Conservation (phyloP, 1,140 invertebrate genomes). For the Potamilus streckersoni region DNA sequence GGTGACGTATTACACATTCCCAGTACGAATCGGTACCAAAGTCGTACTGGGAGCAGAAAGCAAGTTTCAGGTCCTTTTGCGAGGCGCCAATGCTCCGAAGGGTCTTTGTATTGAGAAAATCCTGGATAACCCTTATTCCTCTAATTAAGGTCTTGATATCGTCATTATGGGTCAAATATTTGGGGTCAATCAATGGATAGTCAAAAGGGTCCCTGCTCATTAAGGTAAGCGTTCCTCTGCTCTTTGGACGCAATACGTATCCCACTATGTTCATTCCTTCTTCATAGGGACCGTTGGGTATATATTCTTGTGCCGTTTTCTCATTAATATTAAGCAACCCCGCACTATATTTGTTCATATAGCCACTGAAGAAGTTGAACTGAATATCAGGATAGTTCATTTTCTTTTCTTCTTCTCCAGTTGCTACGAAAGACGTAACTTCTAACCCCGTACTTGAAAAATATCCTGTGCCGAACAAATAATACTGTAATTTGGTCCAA, state of each 20-base stretch:
- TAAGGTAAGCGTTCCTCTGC: constrained; percentile 54
- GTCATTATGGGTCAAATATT: constrained; percentile 47
- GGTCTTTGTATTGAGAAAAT: constrained; percentile 12
- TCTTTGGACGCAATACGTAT: constrained; percentile 43
- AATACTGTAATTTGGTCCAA: neutral
- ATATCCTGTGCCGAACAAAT: constrained; percentile 12
- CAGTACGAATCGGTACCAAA: constrained; percentile 19
- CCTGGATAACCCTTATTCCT: constrained; percentile 17
- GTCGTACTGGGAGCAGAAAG: constrained; percentile 9
- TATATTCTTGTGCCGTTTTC: constrained; percentile 1
- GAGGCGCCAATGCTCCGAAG: constrained; percentile 21
- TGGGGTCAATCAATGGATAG: constrained; percentile 85
- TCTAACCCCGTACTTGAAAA: constrained; percentile 11
- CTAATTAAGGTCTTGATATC: constrained; percentile 25
- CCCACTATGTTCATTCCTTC: constrained; percentile 6
- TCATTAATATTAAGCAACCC: constrained; percentile 3
- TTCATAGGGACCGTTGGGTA: neutral
- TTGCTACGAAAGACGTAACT: constrained; percentile 11
- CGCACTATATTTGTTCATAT: neutral
- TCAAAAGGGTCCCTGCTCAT: constrained; percentile 79
- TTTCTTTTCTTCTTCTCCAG: neutral
- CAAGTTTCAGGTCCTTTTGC: neutral
- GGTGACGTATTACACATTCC: constrained; percentile 13
- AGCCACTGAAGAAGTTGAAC: constrained; percentile 4
- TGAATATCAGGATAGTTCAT: constrained; percentile 18